Conservation (phyloP, 2,113 vertebrate genomes). For the Castor canadensis region DNA sequence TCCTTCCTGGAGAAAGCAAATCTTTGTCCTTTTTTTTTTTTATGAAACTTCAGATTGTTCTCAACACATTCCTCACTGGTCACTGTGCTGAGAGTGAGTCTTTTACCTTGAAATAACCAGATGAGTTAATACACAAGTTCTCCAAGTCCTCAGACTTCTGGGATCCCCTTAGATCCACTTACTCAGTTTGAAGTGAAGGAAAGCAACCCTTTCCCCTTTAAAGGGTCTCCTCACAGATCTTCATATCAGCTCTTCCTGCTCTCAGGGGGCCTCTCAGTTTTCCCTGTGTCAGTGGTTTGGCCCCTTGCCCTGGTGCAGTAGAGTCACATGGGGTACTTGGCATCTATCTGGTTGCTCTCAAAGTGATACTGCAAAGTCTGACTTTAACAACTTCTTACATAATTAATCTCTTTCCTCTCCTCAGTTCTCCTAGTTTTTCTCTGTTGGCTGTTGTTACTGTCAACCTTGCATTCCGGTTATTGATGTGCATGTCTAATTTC, state of each 20-base stretch:
- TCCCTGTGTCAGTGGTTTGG: too few relatives aligned
- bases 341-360: background rate
- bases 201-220: background rate
- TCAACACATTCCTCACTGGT: background rate
- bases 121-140: background rate
- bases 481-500: background rate
- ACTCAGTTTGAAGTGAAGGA: background rate
- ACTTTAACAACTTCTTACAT: constrained; percentile 40
- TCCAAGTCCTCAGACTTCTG: background rate
- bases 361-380: constrained; percentile 12
- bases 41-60: background rate
- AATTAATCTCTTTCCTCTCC: constrained; percentile 41
- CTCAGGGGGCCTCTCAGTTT: background rate
- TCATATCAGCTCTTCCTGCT: background rate
- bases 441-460: constrained; percentile 28
- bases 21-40: background rate
- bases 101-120: background rate
- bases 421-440: constrained; percentile 5
- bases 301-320: background rate
- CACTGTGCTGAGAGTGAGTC: background rate
- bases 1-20: background rate
- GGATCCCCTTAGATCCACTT: background rate
- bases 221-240: too few relatives aligned
- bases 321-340: background rate
- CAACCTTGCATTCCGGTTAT: background rate